Percentiles rank a stretch among this genome's conserved stretches.
These are phyloP conservation scores for Lepidocolaptes lacrymiger DNA, from an alignment of 2,797 vertebrate genomes.

Conservation along the genomic window DNA sequence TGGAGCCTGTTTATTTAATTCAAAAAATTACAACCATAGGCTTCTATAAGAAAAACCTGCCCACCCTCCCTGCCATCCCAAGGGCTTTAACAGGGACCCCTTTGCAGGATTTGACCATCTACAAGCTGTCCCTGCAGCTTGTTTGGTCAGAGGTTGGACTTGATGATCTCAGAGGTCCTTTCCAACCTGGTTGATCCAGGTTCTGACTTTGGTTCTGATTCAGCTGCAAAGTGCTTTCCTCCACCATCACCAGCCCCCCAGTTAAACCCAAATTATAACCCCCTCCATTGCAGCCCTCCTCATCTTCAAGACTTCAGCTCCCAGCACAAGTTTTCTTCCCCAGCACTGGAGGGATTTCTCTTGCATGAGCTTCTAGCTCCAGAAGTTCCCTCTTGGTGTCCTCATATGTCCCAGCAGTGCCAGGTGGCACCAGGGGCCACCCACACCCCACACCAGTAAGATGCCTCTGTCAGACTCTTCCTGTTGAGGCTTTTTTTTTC, in stretches of 20 bases:
- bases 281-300: neutral
- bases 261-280: neutral
- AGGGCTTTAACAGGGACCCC: neutral
- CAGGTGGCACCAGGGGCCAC: neutral
- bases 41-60: neutral
- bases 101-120: neutral
- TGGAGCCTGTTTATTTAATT: neutral
- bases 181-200: neutral
- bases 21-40: neutral
- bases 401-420: neutral
- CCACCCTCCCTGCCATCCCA: neutral
- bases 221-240: neutral
- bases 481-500: neutral
- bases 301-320: neutral
- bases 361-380: neutral
- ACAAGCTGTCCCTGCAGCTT: neutral
- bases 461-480: neutral
- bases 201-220: neutral
- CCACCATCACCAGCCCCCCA: neutral
- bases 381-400: neutral
- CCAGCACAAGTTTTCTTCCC: neutral
- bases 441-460: neutral
- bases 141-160: fast-evolving
- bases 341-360: neutral
- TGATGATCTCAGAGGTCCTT: neutral